Conservation (phyloP, 2,113 vertebrate genomes). For the Pituophis catenifer region DNA sequence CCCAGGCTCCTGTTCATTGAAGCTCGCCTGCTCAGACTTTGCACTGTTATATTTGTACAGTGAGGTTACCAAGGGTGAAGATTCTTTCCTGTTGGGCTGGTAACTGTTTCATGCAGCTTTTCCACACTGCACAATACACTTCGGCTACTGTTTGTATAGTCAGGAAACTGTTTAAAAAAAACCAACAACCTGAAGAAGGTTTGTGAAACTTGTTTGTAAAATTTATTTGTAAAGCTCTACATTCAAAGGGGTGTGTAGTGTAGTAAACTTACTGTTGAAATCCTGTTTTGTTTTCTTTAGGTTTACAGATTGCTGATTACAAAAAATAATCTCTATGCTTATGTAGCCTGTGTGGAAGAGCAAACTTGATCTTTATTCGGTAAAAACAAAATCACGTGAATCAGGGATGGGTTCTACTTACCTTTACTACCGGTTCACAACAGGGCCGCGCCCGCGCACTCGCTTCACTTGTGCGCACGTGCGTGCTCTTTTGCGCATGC, state of each 20-base stretch:
- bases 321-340: neutral
- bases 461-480: too few relatives aligned
- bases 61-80: neutral
- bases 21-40: neutral
- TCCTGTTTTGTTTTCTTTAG: neutral
- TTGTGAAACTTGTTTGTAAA: neutral
- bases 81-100: neutral
- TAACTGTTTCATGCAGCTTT: neutral
- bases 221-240: neutral
- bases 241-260: accelerated
- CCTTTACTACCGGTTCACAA: too few relatives aligned
- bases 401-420: too few relatives aligned
- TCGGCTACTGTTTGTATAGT: accelerated
- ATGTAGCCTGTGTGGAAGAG: neutral
- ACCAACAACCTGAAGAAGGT: neutral
- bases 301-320: neutral
- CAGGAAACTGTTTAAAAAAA: slow-evolving; percentile 28
- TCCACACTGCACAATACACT: neutral
- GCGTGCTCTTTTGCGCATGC: too few relatives aligned
- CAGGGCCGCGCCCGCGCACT: too few relatives aligned
- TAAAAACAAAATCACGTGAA: neutral
- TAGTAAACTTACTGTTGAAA: neutral
- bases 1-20: neutral
- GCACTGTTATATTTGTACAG: neutral
- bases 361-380: neutral